These are phyloP conservation scores for Thereva nobilitata DNA, from an alignment of 2,888 invertebrate species.

Conservation along the genomic window DNA sequence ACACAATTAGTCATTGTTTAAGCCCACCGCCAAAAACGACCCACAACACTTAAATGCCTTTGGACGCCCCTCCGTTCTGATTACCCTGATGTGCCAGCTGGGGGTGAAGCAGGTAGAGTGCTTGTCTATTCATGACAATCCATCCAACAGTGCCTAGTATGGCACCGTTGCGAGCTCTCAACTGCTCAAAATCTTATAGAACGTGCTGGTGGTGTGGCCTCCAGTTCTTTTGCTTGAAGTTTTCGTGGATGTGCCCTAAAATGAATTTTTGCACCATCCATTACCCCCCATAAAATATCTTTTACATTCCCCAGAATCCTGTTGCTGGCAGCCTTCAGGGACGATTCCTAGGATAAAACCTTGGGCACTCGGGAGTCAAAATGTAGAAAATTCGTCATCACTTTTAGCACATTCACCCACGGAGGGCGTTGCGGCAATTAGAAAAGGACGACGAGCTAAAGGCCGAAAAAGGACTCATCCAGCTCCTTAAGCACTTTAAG, in stretches of 20 bases:
- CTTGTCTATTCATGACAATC: constrained; percentile 5
- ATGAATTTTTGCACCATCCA: constrained; percentile 14
- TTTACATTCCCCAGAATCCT: constrained; percentile 17
- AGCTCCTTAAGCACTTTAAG: constrained; percentile 11
- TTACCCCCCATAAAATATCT: constrained; percentile 10
- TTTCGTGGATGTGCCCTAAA: background rate
- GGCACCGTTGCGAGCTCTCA: too few species aligned
- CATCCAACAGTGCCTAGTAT: too few species aligned
- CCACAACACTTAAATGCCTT: constrained; percentile 11
- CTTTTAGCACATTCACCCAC: background rate
- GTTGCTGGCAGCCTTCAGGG: constrained; percentile 18
- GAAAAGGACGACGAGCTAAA: background rate
- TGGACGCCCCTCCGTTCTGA: constrained; percentile 1
- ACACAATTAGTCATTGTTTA: constrained; percentile 39
- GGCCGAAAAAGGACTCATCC: background rate
- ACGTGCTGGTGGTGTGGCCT: too few species aligned
- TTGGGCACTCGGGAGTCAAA: constrained; percentile 1
- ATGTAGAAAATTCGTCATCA: constrained; percentile 24
- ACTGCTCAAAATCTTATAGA: too few species aligned
- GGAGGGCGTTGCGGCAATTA: constrained; percentile 1
- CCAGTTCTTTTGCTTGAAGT: background rate
- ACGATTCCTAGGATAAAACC: background rate
- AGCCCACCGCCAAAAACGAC: constrained; percentile 21
- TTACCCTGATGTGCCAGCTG: background rate
- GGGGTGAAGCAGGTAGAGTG: background rate